Evolutionary conservation across 2,888 invertebrate species (phyloP), one percentile per base, ranked within the genome.

Genomic region (Eristalis intricaria): DNA sequence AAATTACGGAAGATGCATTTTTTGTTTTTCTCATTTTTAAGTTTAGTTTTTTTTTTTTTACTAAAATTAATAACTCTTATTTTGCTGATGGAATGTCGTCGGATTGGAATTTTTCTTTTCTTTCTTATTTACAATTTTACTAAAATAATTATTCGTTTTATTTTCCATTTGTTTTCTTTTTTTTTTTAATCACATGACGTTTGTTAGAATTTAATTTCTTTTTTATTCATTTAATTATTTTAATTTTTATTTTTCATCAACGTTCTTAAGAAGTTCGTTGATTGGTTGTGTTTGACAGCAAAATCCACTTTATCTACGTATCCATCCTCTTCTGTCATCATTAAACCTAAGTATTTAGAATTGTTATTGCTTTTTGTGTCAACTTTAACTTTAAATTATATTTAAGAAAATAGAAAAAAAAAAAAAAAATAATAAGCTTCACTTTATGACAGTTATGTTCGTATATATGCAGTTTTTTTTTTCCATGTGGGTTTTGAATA

Each of bases 1-100:
- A 81, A 88, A 88, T 88, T 88, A 88, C 88, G 88, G 88, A 88
- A 88, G 88, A 88, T 84, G 69, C 77, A 70, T 77, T 88, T n/a
- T 80, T 69, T 65, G 58, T 65, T 50, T 68, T 65, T 23, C 32
- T 77, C 63, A 7, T 32, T 10, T 32, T 32, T 32, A 32, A 32
- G 32, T 75, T 65, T 43, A n/a, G 4, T 15, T 43, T 7, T 43
- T 19, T 10, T 19, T 50, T 19, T 5, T 50, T 50, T 8, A 50
- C 73, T 84, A 65, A 68, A 73, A 69, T 50, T 83, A 79, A 35
- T 70, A 32, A 40, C 43, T 60, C 56, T 66, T 35, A 40, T 56
- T 74, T 74, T 80, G 83, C 78, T 75, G 78, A 79, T 87, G 87
- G 87, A 87, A 87, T 87, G 87, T 76, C 64, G 26, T 86, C 82